phyloP scores from a whole-genome alignment of 2,888 invertebrate genomes.

The Rhopalosiphum nymphaeae region DNA sequence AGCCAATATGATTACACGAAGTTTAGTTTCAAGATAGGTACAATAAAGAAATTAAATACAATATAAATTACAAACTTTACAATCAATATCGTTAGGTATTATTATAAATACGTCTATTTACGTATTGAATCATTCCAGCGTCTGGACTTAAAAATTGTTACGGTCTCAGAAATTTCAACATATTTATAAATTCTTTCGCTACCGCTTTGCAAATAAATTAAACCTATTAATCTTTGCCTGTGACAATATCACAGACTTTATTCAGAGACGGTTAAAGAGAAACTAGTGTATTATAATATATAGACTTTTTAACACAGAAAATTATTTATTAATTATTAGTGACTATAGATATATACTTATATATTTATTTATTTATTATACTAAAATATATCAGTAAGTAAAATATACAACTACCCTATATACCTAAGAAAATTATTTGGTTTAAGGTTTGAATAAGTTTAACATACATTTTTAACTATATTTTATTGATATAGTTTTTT shows the following conservation, averaged over 20 bases:
- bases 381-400: background rate
- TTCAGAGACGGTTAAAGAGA: too few species aligned
- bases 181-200: background rate
- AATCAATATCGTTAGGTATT: background rate
- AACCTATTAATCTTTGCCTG: too few species aligned
- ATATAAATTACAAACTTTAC: background rate
- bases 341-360: background rate
- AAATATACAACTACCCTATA: background rate
- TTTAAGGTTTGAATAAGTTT: too few species aligned
- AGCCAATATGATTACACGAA: background rate
- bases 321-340: background rate
- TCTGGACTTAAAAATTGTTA: background rate
- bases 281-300: too few species aligned
- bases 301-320: too few species aligned
- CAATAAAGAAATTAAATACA: background rate
- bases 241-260: too few species aligned
- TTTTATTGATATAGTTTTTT: background rate
- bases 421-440: too few species aligned
- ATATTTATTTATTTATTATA: background rate
- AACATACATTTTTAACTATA: background rate
- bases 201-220: too few species aligned
- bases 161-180: background rate
- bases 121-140: background rate
- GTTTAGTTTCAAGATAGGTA: too few species aligned
- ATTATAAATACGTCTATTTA: background rate